A percentile compares a stretch with the other conserved stretches of the same genome.
These are phyloP conservation scores for Tribolium madens DNA, from an alignment of 1,140 invertebrate species.

Conservation along the genomic window DNA sequence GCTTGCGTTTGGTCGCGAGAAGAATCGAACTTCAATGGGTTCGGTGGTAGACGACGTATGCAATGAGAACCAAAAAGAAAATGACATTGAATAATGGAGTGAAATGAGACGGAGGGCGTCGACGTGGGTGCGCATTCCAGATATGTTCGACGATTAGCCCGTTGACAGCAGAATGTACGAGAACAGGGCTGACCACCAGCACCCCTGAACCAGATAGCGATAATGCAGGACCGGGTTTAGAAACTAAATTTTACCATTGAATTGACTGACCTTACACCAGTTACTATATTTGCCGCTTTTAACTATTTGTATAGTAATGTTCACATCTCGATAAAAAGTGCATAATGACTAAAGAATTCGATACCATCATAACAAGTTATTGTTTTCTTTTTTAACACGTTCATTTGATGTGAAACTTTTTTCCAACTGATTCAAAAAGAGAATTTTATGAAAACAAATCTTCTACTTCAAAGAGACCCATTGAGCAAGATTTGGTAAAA, in stretches of 20 bases:
- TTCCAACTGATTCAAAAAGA: too few species aligned
- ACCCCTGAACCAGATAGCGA: conserved; percentile 46
- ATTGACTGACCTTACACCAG: too few species aligned
- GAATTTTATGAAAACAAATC: too few species aligned
- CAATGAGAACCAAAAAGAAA: conserved; percentile 50
- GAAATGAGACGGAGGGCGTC: conserved; percentile 54
- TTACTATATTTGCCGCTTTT: too few species aligned
- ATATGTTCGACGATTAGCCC: conserved; percentile 52
- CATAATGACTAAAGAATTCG: too few species aligned
- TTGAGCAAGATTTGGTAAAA: too few species aligned
- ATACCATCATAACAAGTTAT: too few species aligned
- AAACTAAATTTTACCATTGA: background rate
- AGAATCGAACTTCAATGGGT: conserved; percentile 18
- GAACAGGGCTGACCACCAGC: conserved; percentile 44
- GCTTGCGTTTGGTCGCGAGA: conserved; percentile 2
- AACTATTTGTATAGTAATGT: too few species aligned
- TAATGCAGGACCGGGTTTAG: conserved; percentile 39
- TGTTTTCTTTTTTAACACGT: too few species aligned
- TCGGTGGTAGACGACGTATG: conserved; percentile 22
- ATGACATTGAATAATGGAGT: conserved; percentile 59
- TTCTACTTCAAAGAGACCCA: too few species aligned
- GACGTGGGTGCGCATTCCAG: conserved; percentile 60
- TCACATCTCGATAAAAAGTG: too few species aligned
- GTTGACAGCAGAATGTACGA: conserved; percentile 53
- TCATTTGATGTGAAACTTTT: too few species aligned